A percentile compares a stretch with the other conserved stretches of the same genome.
These are phyloP conservation scores for Barnardius zonarius DNA, from an alignment of 2,113 vertebrate genomes.

Conservation along the genomic window DNA sequence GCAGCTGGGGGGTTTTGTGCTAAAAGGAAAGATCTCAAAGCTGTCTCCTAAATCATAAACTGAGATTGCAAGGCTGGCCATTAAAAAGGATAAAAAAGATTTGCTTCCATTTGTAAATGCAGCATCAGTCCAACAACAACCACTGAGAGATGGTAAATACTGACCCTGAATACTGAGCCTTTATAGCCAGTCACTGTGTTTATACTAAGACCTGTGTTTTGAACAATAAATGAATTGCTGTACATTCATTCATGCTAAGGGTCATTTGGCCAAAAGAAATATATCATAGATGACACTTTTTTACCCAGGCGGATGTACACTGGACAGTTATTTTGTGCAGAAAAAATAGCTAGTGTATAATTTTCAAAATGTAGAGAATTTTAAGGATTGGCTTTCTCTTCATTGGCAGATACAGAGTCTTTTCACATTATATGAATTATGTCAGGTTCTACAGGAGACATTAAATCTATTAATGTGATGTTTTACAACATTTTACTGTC, in stretches of 20 bases:
- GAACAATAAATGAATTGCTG: neutral
- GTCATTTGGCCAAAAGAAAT: neutral
- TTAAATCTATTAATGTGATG: neutral
- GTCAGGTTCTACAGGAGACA: neutral
- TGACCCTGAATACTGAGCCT: neutral
- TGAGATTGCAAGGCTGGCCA: neutral
- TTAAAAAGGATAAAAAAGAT: neutral
- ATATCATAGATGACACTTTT: neutral
- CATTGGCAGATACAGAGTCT: neutral
- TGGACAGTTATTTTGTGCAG: neutral
- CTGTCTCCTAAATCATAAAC: neutral
- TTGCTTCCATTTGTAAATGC: neutral
- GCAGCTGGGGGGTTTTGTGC: neutral
- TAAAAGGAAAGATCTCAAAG: neutral
- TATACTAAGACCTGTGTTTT: neutral
- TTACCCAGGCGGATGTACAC: neutral
- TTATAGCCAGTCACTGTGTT: neutral
- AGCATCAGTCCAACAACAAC: neutral
- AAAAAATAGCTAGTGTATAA: neutral
- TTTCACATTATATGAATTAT: neutral
- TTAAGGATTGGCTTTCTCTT: neutral
- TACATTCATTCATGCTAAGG: neutral
- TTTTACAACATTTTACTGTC: neutral
- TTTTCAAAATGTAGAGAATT: neutral
- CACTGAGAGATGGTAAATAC: neutral